A percentile compares a stretch with the other conserved stretches of the same genome.
These are phyloP conservation scores for Alsophila aescularia DNA, from an alignment of 2,888 invertebrate genomes.

Conservation along the genomic window DNA sequence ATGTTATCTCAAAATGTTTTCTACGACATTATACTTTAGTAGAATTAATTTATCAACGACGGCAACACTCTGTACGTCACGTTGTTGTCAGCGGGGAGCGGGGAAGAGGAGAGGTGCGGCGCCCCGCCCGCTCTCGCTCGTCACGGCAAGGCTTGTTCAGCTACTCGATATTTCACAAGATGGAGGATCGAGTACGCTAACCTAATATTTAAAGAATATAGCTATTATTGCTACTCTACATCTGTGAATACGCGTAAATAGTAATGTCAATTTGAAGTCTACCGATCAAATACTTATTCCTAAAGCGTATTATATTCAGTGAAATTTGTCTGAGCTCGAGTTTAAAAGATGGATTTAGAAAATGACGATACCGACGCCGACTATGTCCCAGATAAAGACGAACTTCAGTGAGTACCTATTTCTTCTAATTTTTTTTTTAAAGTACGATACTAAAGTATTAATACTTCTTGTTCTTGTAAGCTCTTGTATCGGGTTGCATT, in stretches of 20 bases:
- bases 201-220: background rate
- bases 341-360: conserved; percentile 2
- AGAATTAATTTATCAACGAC: too few species aligned
- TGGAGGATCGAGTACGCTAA: background rate
- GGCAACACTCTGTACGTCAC: too few species aligned
- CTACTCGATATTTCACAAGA: background rate
- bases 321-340: background rate
- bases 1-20: too few species aligned
- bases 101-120: too few species aligned
- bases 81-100: too few species aligned
- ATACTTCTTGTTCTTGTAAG: too few species aligned
- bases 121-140: too few species aligned
- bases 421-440: background rate
- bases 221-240: background rate
- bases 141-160: too few species aligned
- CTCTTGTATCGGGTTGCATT: too few species aligned
- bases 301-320: too few species aligned
- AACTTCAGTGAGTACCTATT: conserved; percentile 3
- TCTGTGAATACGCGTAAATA: background rate
- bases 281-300: background rate
- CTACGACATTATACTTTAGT: too few species aligned
- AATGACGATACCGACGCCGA: conserved; percentile 5
- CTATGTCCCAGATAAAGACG: conserved; percentile 12
- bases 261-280: background rate
- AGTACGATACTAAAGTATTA: too few species aligned